phyloP scores from a whole-genome alignment of 2,113 vertebrate species.

The Larimichthys polyactis region DNA sequence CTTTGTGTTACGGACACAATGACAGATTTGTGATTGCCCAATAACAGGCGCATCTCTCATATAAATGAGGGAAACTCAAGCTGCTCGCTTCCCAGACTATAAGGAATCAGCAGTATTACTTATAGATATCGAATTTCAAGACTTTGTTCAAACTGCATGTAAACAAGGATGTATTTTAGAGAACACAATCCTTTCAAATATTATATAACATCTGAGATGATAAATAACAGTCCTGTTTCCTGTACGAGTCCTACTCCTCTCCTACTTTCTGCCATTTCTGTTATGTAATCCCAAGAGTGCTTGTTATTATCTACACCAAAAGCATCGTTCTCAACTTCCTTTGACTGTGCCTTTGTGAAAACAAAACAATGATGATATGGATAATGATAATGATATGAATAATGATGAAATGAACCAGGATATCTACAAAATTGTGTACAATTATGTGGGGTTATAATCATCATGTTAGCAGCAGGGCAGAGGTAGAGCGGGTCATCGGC shows the following conservation, averaged over 20 bases:
- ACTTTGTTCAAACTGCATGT: not conserved
- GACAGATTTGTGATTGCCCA: constrained; percentile 22
- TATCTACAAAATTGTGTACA: too few relatives aligned
- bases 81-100: not conserved
- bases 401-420: too few relatives aligned
- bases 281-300: not conserved
- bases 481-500: too few relatives aligned
- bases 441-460: too few relatives aligned
- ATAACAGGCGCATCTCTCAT: not conserved
- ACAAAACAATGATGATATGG: too few relatives aligned
- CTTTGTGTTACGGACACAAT: constrained; percentile 22
- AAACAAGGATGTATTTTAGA: not conserved
- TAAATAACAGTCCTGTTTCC: not conserved
- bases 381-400: too few relatives aligned
- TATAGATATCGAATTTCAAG: not conserved
- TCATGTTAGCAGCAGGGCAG: too few relatives aligned
- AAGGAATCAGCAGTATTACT: not conserved
- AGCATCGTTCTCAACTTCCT: too few relatives aligned
- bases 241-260: not conserved
- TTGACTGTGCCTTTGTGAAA: too few relatives aligned
- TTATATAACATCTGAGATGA: not conserved
- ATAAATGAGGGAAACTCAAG: not conserved
- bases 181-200: not conserved
- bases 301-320: not conserved
- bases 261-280: too few relatives aligned